These are phyloP conservation scores for Lasioglossum leucozonium DNA, from an alignment of 2,888 invertebrate genomes.

Conservation along the genomic window DNA sequence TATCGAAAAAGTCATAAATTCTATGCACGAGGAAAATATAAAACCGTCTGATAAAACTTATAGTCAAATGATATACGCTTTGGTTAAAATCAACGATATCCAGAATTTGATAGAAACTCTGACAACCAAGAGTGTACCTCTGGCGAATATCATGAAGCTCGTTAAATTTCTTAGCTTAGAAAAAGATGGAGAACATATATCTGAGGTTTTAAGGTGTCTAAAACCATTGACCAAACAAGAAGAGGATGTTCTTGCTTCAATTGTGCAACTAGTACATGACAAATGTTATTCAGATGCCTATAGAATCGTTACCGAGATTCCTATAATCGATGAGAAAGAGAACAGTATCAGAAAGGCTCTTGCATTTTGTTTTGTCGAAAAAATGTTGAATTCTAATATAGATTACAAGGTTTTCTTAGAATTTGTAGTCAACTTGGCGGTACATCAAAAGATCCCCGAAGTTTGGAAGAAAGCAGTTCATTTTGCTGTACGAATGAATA, in stretches of 20 bases:
- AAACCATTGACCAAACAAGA: slow-evolving; percentile 69
- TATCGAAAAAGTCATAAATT: slow-evolving; percentile 85
- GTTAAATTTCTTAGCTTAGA: slow-evolving; percentile 83
- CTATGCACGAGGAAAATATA: slow-evolving; percentile 87
- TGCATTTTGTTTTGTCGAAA: slow-evolving; percentile 84
- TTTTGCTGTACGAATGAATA: slow-evolving; percentile 85
- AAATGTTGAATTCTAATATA: slow-evolving; percentile 86
- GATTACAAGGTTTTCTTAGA: slow-evolving; percentile 79
- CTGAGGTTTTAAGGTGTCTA: slow-evolving; percentile 83
- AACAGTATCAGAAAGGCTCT: slow-evolving; percentile 74
- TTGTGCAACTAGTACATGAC: slow-evolving; percentile 86
- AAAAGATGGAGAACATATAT: slow-evolving; percentile 79
- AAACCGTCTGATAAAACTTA: slow-evolving; percentile 85
- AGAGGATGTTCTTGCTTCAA: slow-evolving; percentile 77
- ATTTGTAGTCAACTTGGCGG: slow-evolving; percentile 75
- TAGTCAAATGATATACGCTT: slow-evolving; percentile 85
- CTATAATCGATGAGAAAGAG: neutral
- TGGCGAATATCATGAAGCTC: slow-evolving; percentile 85
- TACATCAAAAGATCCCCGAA: slow-evolving; percentile 74
- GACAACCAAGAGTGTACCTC: slow-evolving; percentile 68
- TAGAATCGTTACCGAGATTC: slow-evolving; percentile 84
- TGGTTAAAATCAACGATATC: slow-evolving; percentile 85
- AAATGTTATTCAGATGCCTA: slow-evolving; percentile 85
- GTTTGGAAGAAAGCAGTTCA: slow-evolving; percentile 86
- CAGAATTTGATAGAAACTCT: slow-evolving; percentile 83